Conservation (phyloP, 1,140 invertebrate genomes). For the Drosophila oshimai region DNA sequence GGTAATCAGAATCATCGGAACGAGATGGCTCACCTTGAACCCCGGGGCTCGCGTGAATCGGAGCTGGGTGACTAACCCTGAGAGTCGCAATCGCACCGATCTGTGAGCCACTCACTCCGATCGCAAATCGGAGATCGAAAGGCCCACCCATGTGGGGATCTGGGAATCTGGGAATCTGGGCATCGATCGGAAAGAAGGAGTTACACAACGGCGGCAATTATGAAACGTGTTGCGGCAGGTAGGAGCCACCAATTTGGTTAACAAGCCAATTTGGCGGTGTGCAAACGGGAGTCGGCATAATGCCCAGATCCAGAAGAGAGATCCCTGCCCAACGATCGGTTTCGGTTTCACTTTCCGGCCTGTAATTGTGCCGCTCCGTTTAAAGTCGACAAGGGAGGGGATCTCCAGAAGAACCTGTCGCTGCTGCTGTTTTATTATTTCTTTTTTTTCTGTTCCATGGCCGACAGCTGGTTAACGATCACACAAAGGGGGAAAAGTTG, state of each 20-base stretch:
- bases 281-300: slow-evolving; percentile 12
- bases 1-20: slow-evolving; percentile 19
- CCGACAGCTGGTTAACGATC: slow-evolving; percentile 32
- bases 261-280: slow-evolving; percentile 66
- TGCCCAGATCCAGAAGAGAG: slow-evolving; percentile 19
- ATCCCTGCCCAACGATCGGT: slow-evolving; percentile 31
- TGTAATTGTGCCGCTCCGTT: slow-evolving; percentile 64
- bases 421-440: not conserved
- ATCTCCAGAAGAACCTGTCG: slow-evolving; percentile 38
- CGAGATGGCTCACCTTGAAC: slow-evolving; percentile 66
- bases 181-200: slow-evolving; percentile 21
- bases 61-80: slow-evolving; percentile 55
- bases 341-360: slow-evolving; percentile 73
- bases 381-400: slow-evolving; percentile 1
- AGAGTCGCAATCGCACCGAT: slow-evolving; percentile 30
- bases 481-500: slow-evolving; percentile 7
- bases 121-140: not conserved
- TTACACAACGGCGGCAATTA: slow-evolving; percentile 55
- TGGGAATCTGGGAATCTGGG: slow-evolving; percentile 2
- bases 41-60: slow-evolving; percentile 21
- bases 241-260: slow-evolving; percentile 71
- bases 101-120: slow-evolving; percentile 19
- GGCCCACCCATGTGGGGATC: slow-evolving; percentile 52
- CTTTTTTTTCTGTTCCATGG: not conserved
- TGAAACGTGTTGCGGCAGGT: slow-evolving; percentile 41